Base-by-base conservation (phyloP, 2,888 invertebrate species). In the Dicyrtomina minuta region DNA sequence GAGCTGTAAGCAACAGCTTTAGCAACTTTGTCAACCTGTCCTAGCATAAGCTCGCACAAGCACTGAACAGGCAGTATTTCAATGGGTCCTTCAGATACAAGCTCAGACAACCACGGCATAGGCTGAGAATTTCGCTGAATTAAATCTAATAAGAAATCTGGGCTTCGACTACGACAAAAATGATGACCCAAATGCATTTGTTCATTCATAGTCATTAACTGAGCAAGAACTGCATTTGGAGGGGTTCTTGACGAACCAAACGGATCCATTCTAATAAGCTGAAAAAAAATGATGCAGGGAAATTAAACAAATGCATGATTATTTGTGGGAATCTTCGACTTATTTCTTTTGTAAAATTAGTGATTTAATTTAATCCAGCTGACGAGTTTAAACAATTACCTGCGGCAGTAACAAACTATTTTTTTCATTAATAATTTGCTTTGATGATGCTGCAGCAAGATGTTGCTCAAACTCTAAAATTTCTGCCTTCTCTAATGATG, bases 51-150 rank as follows among this genome's bases (percentile, higher is more conserved):
- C 84, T 97, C 97, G 84, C 97, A 97, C 60, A 98, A 86, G 81
- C 96, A 97, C 80, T 96, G 96, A n/a, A 97, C 95, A 0, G 97
- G 97, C 22, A 98, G 66, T 43, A 76, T 75, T 53, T 78, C 78
- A 46, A 91, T 85, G 20, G 92, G 91, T 0, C 92, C 91, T 80
- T 95, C 95, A 75, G 92, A 93, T 15, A 97, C 92, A 71, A 97
- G 85, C 81, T 96, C 94, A 10, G 95, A 94, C 72, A 97, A 84
- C 97, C 97, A 97, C 3, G 96, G 96, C 94, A 96, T 95, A 49
- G 96, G 93, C 76, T 94, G 91, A 0, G 92, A 89, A 10, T 94
- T 90, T 24, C 94, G 83, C 79, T 95, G 92, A 81, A 97, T 96
- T 72, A 97, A 91, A 80, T 95, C 93, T 74, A 96, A 83, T 39